Evolutionary conservation across 2,113 vertebrate species (phyloP).

Genomic region (Cnemophilus loriae): DNA sequence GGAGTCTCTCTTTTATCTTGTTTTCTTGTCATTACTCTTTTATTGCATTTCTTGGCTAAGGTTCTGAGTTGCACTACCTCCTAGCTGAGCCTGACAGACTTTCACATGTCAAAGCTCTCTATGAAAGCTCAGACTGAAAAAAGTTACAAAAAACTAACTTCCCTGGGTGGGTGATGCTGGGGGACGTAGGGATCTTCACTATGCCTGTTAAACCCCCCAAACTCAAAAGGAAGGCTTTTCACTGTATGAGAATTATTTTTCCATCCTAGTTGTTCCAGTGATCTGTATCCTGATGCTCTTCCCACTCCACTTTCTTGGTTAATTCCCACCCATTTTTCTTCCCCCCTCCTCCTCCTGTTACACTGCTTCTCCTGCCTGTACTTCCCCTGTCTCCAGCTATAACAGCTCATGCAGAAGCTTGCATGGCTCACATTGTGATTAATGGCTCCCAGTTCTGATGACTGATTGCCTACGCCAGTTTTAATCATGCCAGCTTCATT

Average conservation of each 20-base stretch:
- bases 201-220: background rate
- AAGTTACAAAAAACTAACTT: background rate
- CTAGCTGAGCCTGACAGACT: background rate
- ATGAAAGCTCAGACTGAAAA: background rate
- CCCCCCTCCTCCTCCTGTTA: background rate
- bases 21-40: background rate
- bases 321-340: background rate
- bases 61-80: background rate
- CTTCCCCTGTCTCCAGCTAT: background rate
- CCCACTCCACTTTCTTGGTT: background rate
- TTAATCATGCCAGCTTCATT: slow-evolving; percentile 45
- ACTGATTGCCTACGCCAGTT: slow-evolving; percentile 46
- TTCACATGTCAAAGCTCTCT: background rate
- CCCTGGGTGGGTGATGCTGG: background rate
- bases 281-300: background rate
- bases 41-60: background rate
- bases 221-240: background rate
- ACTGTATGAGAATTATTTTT: background rate
- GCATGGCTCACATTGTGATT: background rate
- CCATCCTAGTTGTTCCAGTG: background rate
- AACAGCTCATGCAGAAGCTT: background rate
- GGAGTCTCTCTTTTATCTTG: background rate
- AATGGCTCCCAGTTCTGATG: slow-evolving; percentile 35
- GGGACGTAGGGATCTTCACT: background rate
- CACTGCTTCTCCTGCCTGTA: background rate